Base-by-base conservation (phyloP, 2,888 invertebrate genomes). In the Tineola bisselliella region DNA sequence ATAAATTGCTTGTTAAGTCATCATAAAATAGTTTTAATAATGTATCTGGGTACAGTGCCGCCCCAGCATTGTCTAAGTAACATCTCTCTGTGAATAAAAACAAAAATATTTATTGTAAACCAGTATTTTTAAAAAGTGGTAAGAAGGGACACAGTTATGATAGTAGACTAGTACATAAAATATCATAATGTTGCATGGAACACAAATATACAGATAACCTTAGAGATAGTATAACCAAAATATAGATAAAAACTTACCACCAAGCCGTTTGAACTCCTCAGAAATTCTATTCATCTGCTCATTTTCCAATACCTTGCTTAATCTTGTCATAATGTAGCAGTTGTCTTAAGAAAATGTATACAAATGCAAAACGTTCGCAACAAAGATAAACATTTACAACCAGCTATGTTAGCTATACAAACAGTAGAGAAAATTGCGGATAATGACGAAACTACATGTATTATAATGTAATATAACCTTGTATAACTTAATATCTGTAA, bases 41-140 rank as follows among this genome's bases (percentile, higher is more conserved):
- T 66, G 87, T 88, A 73, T 92, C 89, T 5, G 95, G 91, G 74
- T 95, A 97, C 59, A 97, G 79, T 8, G 94, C 92, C 11, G 96
- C 89, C 8, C 96, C 97, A 44, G 94, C 94, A 89, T 97, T 95
- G 77, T 98, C 98, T 70, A 98, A 86, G 77, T 97, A 98, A 69
- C 90, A 91, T 69, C 89, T 89, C 63, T 88, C 94, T 93, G 79
- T 63, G 75, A 83, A 25, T 25, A 25, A 25, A 4, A 25, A 25
- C 2, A 25, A 25, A 25, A 25, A 6, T n/a, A n/a, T n/a, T n/a
- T n/a, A n/a, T n/a, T n/a, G n/a, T n/a, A n/a, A n/a, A n/a, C n/a
- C n/a, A n/a, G n/a, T n/a, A n/a, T n/a, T n/a, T n/a, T n/a, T n/a
- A n/a, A n/a, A n/a, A n/a, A n/a, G n/a, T n/a, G n/a, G n/a, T n/a